Percentiles rank a stretch among this genome's conserved stretches.
Conservation (phyloP, 2,888 invertebrate genomes). For the Yponomeuta evonymella region DNA sequence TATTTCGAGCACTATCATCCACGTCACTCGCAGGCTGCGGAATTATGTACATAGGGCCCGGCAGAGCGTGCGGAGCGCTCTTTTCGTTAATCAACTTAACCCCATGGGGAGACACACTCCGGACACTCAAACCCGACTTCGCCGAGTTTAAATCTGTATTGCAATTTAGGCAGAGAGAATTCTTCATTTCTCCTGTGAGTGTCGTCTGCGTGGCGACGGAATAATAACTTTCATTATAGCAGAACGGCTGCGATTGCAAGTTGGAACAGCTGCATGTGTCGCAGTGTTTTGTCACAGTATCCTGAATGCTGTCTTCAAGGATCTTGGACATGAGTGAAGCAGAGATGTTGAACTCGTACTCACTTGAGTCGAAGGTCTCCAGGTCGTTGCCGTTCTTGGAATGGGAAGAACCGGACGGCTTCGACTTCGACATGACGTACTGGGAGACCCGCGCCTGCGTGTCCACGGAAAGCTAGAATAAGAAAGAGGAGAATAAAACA, state of each 20-base stretch:
- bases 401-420: conserved; percentile 68
- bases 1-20: conserved; percentile 17
- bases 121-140: conserved; percentile 57
- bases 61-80: conserved; percentile 35
- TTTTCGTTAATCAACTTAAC: conserved; percentile 55
- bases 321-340: conserved; percentile 95
- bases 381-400: conserved; percentile 53
- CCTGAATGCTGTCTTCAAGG: conserved; percentile 89
- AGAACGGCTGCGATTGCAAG: conserved; percentile 67
- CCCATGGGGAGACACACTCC: conserved; percentile 55
- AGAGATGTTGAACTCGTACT: conserved; percentile 83
- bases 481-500: background rate
- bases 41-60: conserved; percentile 50
- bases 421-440: conserved; percentile 82
- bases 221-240: conserved; percentile 73
- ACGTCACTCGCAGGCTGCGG: conserved; percentile 39
- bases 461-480: conserved; percentile 88
- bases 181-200: conserved; percentile 64
- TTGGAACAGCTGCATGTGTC: conserved; percentile 86
- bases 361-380: conserved; percentile 75
- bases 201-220: conserved; percentile 80
- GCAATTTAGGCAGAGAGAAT: conserved; percentile 77
- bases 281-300: conserved; percentile 87
- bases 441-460: conserved; percentile 92
- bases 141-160: conserved; percentile 73